Evolutionary conservation across 2,888 invertebrate species (phyloP).

Genomic region (Synanthedon myopaeformis): DNA sequence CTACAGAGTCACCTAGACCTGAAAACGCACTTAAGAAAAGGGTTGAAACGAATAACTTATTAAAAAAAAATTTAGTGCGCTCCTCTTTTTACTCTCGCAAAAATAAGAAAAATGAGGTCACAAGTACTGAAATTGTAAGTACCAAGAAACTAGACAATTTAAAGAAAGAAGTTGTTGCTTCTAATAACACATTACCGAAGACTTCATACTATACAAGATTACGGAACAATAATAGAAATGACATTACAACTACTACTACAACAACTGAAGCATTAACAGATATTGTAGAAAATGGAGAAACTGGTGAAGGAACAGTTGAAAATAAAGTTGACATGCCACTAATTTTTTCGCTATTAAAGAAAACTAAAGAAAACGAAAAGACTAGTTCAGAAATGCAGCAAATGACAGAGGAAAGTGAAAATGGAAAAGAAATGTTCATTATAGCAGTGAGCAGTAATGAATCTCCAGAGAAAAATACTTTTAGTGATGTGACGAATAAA

Average conservation of each 20-base stretch:
- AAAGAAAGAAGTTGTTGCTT: conserved; percentile 16
- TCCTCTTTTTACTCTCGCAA: conserved; percentile 41
- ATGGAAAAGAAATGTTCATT: conserved; percentile 31
- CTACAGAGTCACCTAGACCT: conserved; percentile 26
- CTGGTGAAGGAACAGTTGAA: conserved; percentile 31
- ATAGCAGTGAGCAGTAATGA: conserved; percentile 49
- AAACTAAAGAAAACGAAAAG: conserved; percentile 19
- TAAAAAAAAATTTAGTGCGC: conserved; percentile 35
- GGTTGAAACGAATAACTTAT: conserved; percentile 20
- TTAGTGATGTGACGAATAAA: conserved; percentile 27
- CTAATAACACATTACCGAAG: conserved; percentile 33
- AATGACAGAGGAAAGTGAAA: conserved; percentile 10
- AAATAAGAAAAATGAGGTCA: conserved; percentile 19
- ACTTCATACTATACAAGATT: conserved; percentile 49
- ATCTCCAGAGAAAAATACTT: conserved; percentile 35
- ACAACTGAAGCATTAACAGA: conserved; percentile 17
- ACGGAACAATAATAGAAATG: conserved; percentile 23
- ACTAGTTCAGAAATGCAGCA: background rate
- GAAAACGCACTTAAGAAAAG: conserved; percentile 26
- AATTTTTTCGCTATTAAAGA: conserved; percentile 37
- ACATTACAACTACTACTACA: conserved; percentile 12
- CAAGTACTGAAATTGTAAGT: conserved; percentile 21
- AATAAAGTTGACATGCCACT: conserved; percentile 37
- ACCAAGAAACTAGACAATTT: conserved; percentile 12
- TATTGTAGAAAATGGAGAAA: conserved; percentile 7